Evolutionary conservation across 2,797 vertebrate species (phyloP).

Genomic region (Sebastes kiyomatsui): DNA sequence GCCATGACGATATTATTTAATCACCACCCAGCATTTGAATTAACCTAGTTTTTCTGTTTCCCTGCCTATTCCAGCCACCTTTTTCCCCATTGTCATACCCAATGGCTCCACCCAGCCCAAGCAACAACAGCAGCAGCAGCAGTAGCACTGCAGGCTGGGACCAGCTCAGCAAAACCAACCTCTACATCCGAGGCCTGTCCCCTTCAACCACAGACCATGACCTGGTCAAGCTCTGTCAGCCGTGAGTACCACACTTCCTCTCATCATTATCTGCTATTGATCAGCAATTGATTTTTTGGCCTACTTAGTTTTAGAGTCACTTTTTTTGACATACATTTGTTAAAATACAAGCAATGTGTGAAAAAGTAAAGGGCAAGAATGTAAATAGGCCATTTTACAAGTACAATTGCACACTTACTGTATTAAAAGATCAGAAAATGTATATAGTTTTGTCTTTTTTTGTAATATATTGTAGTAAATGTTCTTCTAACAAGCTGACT

Average conservation of each 20-base stretch:
- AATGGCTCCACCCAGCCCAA: slow-evolving; percentile 98
- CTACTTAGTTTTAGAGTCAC: slow-evolving; percentile 1
- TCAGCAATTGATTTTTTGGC: slow-evolving; percentile 41
- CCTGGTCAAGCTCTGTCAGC: slow-evolving; percentile 98
- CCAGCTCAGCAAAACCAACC: slow-evolving; percentile 99
- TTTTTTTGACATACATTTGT: slow-evolving; percentile 16
- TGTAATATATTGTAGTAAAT: neutral
- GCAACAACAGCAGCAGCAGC: slow-evolving; percentile 95
- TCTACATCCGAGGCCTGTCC: slow-evolving; percentile 96
- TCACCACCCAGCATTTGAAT: neutral
- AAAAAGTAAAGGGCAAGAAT: neutral
- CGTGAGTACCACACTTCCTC: slow-evolving; percentile 88
- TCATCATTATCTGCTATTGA: slow-evolving; percentile 59
- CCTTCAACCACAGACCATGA: slow-evolving; percentile 97
- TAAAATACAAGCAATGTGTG: neutral
- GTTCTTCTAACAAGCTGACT: neutral
- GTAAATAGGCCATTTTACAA: neutral
- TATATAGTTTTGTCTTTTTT: neutral
- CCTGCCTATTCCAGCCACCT: slow-evolving; percentile 84
- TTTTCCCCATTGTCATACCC: slow-evolving; percentile 88
- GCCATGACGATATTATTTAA: neutral
- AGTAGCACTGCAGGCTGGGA: slow-evolving; percentile 96
- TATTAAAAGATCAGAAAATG: neutral
- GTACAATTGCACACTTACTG: neutral
- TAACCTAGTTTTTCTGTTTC: slow-evolving; percentile 18